Evolutionary conservation across 2,888 invertebrate species (phyloP), one percentile per base, ranked within the genome.

Genomic region (Lydus trimaculatus): DNA sequence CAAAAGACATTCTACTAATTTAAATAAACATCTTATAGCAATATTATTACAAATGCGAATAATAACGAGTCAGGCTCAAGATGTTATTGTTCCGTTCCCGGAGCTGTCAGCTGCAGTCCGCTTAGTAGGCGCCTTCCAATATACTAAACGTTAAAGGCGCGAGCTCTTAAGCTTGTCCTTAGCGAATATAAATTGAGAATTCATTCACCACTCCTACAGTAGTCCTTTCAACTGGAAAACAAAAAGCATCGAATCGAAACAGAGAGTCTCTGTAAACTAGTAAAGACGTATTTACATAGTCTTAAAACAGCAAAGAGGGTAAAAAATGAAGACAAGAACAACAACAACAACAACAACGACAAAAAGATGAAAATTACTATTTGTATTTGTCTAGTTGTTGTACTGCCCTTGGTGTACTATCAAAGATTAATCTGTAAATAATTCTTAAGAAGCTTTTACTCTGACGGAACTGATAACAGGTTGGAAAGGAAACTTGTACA

Each of bases 101-200:
- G 70, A 75, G 76, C 79, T 80, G 80, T 81, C 80, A 80, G 76
- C 76, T 77, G 77, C 79, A 79, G 77, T 75, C 64, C 63, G 61
- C 23, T 43, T 58, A 48, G 33, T 17, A 25, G 48, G 62, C 62
- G 64, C 67, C 65, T 5, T 56, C 52, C 66, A 67, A 48, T 52
- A 48, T 73, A 43, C 74, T 68, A 65, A 61, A 69, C 73, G 63
- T 67, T 69, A 28, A 36, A 31, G 48, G n/a, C 71, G 70, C 73
- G 73, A 75, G 78, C 80, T 76, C 78, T 79, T 80, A 80, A 81
- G 77, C 77, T 77, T 77, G 80, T 80, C 79, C 79, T 81, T 75
- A 76, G 75, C 79, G 81, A 82, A 83, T 83, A 82, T 81, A 82
- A 83, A 84, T 83, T 82, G 82, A 78, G 81, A 84, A 82, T 82